Evolutionary conservation across 2,797 vertebrate species (phyloP), one percentile per base, ranked within the genome.

Genomic region (Spinus olivaceus): DNA sequence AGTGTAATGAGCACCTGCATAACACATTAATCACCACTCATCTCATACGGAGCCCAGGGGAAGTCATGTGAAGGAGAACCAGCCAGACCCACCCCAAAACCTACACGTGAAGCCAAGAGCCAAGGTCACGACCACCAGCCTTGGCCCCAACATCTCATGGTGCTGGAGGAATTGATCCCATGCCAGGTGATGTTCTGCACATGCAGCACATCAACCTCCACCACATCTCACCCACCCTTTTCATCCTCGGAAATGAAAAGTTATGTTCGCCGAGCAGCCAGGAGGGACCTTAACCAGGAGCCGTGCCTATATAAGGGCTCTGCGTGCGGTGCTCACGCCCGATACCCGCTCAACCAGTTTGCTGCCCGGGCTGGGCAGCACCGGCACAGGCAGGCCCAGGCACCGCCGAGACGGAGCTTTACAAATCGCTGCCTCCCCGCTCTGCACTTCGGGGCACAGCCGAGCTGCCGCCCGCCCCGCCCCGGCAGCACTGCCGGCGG

Each of bases 261-360:
- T 59, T 84, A 8, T 0, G 4, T 6, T 72, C 47, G 4, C 35
- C 0, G 5, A 70, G 44, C 64, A 14, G 39, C 16, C 6, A 73
- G 66, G 59, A 92, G 42, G 4, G 6, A 61, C 24, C 66, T 59
- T 5, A 25, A 14, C 30, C 1, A 7, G 61, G 30, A 19, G 39
- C 69, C 16, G 25, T 51, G 57, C 50, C 80, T 33, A 5, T 2
- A 4, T 1, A 46, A 74, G 69, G 69, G 81, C 81, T 90, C 24
- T 3, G 39, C 35, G 60, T 0, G 24, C 81, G 88, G 83, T 32
- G 59, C 22, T 91, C 65, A 25, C 42, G 8, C 86, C 63, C 63
- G 6, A 37, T 80, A 95, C 96, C 94, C 74, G 95, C 95, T 73
- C 72, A 87, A 95, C 96, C 86, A 92, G 92, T 93, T 95, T 66